Evolutionary conservation across 2,888 invertebrate genomes (phyloP).

Genomic region (Drosophila leonis): DNA sequence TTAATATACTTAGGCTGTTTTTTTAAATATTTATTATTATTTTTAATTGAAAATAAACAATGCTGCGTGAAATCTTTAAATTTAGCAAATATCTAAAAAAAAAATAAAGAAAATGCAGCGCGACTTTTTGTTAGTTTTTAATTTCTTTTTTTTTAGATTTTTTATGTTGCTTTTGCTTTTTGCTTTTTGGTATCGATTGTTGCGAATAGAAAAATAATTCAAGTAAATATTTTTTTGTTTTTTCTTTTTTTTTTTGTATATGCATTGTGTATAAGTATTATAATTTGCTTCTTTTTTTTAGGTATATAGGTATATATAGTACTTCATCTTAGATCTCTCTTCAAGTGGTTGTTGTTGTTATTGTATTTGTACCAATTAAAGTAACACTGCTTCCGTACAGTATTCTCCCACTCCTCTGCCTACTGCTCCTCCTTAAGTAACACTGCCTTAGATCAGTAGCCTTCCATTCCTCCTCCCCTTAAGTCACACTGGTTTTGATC

Average conservation of each 20-base stretch:
- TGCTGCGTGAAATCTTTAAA: constrained; percentile 48
- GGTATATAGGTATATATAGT: constrained; percentile 77
- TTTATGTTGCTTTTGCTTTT: constrained; percentile 45
- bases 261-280: constrained; percentile 74
- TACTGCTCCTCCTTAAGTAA: not conserved
- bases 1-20: constrained; percentile 60
- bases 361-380: constrained; percentile 80
- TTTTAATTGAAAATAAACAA: constrained; percentile 50
- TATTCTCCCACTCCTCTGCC: constrained; percentile 15
- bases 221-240: constrained; percentile 63
- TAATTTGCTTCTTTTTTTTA: constrained; percentile 66
- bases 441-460: not conserved
- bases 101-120: constrained; percentile 64
- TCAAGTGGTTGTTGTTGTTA: constrained; percentile 50
- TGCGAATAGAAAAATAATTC: constrained; percentile 80
- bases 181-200: constrained; percentile 61
- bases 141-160: constrained; percentile 21
- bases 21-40: constrained; percentile 7
- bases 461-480: not conserved
- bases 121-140: constrained; percentile 44
- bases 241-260: constrained; percentile 54
- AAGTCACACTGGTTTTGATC: constrained; percentile 26
- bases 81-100: constrained; percentile 69
- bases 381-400: constrained; percentile 42
- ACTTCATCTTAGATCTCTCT: constrained; percentile 36